phyloP scores from a whole-genome alignment of 2,888 invertebrate species.

The Sinelater perroti region DNA sequence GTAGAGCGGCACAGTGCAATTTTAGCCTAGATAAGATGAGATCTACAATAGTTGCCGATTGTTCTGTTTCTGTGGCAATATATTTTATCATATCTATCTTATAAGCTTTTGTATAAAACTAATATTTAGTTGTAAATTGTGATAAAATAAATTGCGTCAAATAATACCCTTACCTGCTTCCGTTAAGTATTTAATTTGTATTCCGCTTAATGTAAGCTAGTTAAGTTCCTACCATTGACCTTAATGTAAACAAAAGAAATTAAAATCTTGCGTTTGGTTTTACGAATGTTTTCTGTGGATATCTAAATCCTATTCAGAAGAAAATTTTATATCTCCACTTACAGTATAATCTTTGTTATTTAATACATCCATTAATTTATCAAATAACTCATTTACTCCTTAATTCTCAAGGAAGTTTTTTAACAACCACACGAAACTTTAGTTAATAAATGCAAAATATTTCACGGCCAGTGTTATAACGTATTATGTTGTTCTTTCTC shows the following conservation, averaged over 20 bases:
- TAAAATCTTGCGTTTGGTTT: constrained; percentile 1
- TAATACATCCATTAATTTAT: too few species aligned
- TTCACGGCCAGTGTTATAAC: too few species aligned
- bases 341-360: too few species aligned
- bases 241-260: constrained; percentile 20
- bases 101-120: constrained; percentile 28
- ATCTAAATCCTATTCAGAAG: too few species aligned
- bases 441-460: too few species aligned
- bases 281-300: background rate
- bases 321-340: too few species aligned
- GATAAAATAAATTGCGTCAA: constrained; percentile 37
- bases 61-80: constrained; percentile 26
- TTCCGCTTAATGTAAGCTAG: constrained; percentile 26
- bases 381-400: too few species aligned
- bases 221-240: constrained; percentile 35
- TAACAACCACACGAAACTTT: too few species aligned
- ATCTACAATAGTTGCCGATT: constrained; percentile 14
- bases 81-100: constrained; percentile 35
- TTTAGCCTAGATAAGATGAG: constrained; percentile 18
- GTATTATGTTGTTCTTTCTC: too few species aligned
- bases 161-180: constrained; percentile 16
- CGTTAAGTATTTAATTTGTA: constrained; percentile 29
- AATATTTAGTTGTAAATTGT: constrained; percentile 35
- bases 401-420: too few species aligned
- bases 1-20: constrained; percentile 27